phyloP scores from a whole-genome alignment of 2,797 vertebrate genomes.

The Erithacus rubecula region DNA sequence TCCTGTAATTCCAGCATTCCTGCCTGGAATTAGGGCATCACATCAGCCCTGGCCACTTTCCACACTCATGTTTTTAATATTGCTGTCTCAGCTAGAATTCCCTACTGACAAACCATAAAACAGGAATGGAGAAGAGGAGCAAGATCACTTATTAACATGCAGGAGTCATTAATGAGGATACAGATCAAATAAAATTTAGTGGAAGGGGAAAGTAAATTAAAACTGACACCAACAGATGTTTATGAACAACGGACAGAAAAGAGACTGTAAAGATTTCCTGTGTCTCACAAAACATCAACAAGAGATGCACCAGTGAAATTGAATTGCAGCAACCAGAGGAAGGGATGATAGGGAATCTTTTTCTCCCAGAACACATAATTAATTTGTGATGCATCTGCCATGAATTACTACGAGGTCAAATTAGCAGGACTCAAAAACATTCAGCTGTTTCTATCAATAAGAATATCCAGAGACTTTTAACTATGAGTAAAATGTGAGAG shows the following conservation, averaged over 20 bases:
- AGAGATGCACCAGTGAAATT: neutral
- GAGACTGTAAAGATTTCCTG: neutral
- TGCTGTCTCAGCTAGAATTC: neutral
- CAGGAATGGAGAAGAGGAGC: neutral
- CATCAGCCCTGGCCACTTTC: neutral
- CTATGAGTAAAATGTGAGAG: neutral
- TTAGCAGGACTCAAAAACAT: neutral
- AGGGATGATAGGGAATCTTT: neutral
- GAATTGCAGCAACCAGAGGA: neutral
- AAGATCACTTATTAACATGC: neutral
- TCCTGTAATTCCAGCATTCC: neutral
- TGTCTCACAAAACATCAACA: neutral
- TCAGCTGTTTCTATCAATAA: neutral
- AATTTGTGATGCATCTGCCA: neutral
- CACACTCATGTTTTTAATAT: neutral
- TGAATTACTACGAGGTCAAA: neutral
- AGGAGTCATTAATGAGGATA: neutral
- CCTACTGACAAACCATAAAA: neutral
- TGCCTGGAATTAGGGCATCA: neutral
- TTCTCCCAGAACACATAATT: constrained; percentile 26
- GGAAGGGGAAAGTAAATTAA: neutral
- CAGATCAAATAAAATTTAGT: neutral
- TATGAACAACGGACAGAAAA: constrained; percentile 7
- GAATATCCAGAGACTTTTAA: neutral
- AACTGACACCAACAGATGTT: constrained; percentile 21